Evolutionary conservation across 1,140 invertebrate species (phyloP).

Genomic region (Mercenaria mercenaria): DNA sequence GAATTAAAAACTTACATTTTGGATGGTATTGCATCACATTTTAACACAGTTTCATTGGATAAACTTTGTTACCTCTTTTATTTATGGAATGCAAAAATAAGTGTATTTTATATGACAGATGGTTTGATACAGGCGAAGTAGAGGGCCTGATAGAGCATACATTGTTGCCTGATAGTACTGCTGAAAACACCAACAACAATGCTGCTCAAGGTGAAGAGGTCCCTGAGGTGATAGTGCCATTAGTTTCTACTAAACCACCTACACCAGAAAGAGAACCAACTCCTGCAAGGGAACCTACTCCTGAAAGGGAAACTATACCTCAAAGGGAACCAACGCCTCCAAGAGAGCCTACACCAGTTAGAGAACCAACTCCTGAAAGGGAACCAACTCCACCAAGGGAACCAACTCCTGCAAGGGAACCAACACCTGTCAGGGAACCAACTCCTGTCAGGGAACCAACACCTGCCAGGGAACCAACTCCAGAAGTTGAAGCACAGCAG

Average conservation of each 20-base stretch:
- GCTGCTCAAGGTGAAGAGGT: neutral
- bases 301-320: neutral
- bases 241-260: neutral
- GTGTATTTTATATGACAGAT: conserved; percentile 38
- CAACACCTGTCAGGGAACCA: conserved; percentile 2
- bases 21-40: too few relatives aligned
- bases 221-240: neutral
- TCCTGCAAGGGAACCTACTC: neutral
- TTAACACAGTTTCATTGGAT: too few relatives aligned
- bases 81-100: too few relatives aligned
- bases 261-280: conserved; percentile 46
- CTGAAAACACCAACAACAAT: conserved; percentile 43
- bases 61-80: too few relatives aligned
- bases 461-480: conserved; percentile 17
- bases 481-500: neutral
- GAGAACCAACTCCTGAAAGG: conserved; percentile 48
- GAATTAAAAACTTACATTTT: too few relatives aligned
- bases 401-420: conserved; percentile 23
- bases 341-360: conserved; percentile 43
- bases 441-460: conserved; percentile 30
- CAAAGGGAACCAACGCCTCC: neutral
- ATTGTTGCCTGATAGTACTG: neutral
- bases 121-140: conserved; percentile 54
- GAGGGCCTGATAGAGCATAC: conserved; percentile 58
- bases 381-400: conserved; percentile 23